Conservation (phyloP, 2,113 vertebrate species). For the Guaruba guarouba region DNA sequence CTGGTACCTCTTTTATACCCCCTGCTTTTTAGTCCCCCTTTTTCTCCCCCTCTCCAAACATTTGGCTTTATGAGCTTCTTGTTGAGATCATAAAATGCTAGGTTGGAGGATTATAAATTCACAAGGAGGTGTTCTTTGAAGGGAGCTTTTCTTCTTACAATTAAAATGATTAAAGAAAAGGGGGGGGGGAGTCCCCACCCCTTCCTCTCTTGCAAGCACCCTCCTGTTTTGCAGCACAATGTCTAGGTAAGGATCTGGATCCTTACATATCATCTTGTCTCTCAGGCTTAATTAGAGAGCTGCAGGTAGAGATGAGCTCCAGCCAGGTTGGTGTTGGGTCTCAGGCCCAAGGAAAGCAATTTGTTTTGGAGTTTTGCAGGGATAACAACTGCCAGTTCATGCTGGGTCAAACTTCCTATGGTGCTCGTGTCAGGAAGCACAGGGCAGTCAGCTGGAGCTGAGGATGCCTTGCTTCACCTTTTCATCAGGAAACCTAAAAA, state of each 20-base stretch:
- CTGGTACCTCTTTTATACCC: conserved; percentile 50
- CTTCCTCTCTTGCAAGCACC: neutral
- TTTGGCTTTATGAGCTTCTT: conserved; percentile 66
- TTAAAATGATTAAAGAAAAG: neutral
- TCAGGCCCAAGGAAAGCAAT: neutral
- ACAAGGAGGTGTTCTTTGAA: conserved; percentile 27
- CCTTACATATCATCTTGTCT: neutral
- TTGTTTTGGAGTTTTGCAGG: neutral
- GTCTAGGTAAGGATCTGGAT: neutral
- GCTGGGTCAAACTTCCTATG: neutral
- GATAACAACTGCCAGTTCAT: neutral
- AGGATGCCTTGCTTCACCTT: neutral
- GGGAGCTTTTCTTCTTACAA: neutral
- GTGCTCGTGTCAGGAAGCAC: rapidly evolving
- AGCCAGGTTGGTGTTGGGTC: neutral
- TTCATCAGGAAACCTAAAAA: neutral
- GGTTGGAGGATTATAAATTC: conserved; percentile 21
- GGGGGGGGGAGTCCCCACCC: rapidly evolving
- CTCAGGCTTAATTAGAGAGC: neutral
- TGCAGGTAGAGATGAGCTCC: neutral
- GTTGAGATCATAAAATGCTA: conserved; percentile 62
- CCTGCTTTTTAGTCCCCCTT: neutral
- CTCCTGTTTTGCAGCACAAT: neutral
- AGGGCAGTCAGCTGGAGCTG: neutral
- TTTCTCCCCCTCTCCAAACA: neutral